A percentile compares a stretch with the other conserved stretches of the same genome.
Evolutionary conservation across 2,113 vertebrate genomes (phyloP).

Genomic region (Phalacrocorax carbo): DNA sequence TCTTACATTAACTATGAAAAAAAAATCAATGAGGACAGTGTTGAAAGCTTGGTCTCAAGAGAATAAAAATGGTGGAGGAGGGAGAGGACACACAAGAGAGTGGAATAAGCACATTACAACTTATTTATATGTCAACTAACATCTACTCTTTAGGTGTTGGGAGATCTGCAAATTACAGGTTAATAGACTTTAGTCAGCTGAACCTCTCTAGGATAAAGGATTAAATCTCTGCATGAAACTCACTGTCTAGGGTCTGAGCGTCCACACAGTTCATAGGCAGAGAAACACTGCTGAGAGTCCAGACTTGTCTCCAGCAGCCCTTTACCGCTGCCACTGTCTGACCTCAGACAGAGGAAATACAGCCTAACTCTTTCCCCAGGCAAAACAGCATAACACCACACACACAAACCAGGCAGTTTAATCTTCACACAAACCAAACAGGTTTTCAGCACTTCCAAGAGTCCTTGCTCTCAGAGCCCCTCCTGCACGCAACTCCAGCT

Average conservation of each 20-base stretch:
- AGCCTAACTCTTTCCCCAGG: not conserved
- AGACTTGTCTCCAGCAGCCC: not conserved
- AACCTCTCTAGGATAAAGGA: not conserved
- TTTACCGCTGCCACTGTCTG: not conserved
- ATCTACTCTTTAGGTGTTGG: not conserved
- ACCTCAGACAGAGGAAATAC: not conserved
- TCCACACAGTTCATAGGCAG: not conserved
- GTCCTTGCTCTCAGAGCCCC: not conserved
- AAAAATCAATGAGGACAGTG: not conserved
- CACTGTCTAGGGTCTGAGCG: not conserved
- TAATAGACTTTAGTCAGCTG: not conserved
- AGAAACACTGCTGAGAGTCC: not conserved
- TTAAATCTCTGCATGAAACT: not conserved
- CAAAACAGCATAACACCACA: not conserved
- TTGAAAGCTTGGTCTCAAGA: not conserved
- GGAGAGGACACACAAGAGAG: not conserved
- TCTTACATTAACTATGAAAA: not conserved
- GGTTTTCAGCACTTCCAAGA: not conserved
- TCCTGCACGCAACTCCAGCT: not conserved
- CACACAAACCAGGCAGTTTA: not conserved
- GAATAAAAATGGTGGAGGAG: not conserved
- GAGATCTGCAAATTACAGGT: not conserved
- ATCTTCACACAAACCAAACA: not conserved
- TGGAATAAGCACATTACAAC: not conserved
- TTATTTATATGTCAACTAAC: not conserved